Evolutionary conservation across 2,888 invertebrate species (phyloP).

Genomic region (Sinohyriopsis cumingii): DNA sequence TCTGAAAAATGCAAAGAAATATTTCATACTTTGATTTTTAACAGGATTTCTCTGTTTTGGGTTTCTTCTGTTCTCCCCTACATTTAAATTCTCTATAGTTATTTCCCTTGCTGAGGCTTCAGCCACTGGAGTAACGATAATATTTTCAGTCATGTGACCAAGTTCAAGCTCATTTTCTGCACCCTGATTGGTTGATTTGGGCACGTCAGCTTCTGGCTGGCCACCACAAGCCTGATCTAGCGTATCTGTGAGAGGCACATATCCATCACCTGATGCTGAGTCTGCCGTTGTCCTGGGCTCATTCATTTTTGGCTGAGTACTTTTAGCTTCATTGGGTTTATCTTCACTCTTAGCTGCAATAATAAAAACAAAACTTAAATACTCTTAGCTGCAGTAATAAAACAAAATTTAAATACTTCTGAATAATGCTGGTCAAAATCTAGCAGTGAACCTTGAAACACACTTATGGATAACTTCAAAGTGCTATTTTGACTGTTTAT

Average conservation of each 20-base stretch:
- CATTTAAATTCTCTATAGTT: no score
- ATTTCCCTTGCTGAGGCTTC: no score
- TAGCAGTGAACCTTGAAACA: no score
- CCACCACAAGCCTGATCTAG: conserved; percentile 32
- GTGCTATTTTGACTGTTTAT: no score
- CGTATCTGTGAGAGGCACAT: conserved; percentile 18
- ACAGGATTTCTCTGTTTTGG: no score
- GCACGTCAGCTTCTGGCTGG: conserved; percentile 20
- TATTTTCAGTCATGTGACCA: conserved; percentile 24
- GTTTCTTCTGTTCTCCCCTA: no score
- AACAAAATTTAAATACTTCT: neutral
- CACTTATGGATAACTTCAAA: no score
- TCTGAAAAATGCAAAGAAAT: no score
- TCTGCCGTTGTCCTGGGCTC: no score
- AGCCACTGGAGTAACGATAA: conserved; percentile 4
- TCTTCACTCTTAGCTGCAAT: conserved; percentile 7
- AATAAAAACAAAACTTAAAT: neutral
- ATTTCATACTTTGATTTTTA: no score
- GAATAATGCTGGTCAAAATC: neutral
- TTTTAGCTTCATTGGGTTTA: conserved; percentile 10
- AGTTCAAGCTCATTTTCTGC: conserved; percentile 23
- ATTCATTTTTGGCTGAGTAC: no score
- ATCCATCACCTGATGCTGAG: no score
- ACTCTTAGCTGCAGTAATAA: neutral
- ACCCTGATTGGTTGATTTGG: conserved; percentile 19